A percentile compares a stretch with the other conserved stretches of the same genome.
Evolutionary conservation across 2,113 vertebrate species (phyloP).

Genomic region (Amphilophus citrinellus): DNA sequence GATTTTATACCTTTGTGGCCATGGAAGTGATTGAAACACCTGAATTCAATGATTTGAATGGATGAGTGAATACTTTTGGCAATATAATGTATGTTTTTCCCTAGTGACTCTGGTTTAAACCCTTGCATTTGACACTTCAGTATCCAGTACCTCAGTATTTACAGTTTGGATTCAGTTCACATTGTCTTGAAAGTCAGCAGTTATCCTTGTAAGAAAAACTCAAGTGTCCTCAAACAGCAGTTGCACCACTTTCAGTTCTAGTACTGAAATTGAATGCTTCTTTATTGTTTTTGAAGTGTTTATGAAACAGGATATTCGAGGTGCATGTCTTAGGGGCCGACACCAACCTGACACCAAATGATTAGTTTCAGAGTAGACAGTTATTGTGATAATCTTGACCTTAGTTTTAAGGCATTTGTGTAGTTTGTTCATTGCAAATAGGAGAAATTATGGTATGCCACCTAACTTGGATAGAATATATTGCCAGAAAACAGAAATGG

Average conservation of each 20-base stretch:
- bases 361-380: background rate
- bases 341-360: background rate
- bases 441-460: background rate
- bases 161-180: background rate
- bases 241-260: background rate
- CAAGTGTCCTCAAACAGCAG: background rate
- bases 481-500: background rate
- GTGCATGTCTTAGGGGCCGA: background rate
- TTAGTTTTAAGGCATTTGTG: background rate
- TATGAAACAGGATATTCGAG: background rate
- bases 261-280: background rate
- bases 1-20: no score
- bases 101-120: background rate
- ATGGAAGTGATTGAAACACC: no score
- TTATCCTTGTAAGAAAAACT: background rate
- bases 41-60: no score
- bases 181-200: no score
- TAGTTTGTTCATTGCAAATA: background rate
- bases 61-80: no score
- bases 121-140: background rate
- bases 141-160: background rate
- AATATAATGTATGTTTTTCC: background rate
- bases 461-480: background rate
- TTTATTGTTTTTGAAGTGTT: background rate
- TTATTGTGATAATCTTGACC: background rate